phyloP scores from a whole-genome alignment of 2,797 vertebrate genomes.

The Tenualosa ilisha region DNA sequence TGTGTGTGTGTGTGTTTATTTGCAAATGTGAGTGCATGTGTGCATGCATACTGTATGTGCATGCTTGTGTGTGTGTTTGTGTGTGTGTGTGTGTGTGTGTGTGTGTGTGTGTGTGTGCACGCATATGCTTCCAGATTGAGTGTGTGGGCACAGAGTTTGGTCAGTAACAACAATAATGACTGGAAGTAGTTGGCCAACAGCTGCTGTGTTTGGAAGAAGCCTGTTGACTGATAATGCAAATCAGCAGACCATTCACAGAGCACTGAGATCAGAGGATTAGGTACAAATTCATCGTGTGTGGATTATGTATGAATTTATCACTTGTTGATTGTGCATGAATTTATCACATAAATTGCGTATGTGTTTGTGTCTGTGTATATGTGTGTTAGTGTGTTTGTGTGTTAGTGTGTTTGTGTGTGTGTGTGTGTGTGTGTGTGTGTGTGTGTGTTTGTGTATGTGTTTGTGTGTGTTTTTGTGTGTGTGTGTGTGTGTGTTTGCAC shows the following conservation, averaged over 20 bases:
- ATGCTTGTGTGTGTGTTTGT: background rate
- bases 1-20: background rate
- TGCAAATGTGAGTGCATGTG: background rate
- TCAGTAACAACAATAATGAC: too few species aligned
- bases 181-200: background rate
- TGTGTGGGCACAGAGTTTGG: background rate
- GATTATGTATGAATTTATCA: background rate
- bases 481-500: background rate
- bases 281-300: background rate
- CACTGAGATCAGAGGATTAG: too few species aligned
- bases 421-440: slow-evolving; percentile 17
- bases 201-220: too few species aligned
- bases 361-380: too few species aligned
- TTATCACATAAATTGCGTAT: background rate
- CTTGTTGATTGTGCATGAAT: too few species aligned
- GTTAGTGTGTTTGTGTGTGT: background rate
- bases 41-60: background rate
- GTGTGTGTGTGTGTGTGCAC: background rate
- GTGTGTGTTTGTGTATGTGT: background rate
- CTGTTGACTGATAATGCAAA: too few species aligned
- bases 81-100: background rate
- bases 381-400: slow-evolving; percentile 1
- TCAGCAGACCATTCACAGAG: too few species aligned
- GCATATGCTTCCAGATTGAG: background rate
- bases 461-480: background rate